Percentiles rank a stretch among this genome's conserved stretches.
phyloP scores from a whole-genome alignment of 2,113 vertebrate genomes.

The Herpetotheres cachinnans region DNA sequence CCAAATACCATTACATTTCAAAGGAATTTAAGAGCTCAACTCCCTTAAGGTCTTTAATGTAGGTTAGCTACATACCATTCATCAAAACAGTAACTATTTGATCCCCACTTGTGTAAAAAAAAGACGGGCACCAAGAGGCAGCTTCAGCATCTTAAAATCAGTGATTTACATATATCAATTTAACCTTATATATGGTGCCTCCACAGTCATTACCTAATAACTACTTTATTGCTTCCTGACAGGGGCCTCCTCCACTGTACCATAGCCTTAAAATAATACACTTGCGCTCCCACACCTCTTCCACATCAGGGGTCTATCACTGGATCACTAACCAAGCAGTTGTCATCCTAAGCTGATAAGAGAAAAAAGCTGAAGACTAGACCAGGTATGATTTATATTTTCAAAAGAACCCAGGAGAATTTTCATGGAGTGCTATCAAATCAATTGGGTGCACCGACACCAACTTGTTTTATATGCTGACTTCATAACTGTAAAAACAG shows the following conservation, averaged over 20 bases:
- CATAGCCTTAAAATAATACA: neutral
- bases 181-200: neutral
- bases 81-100: constrained; percentile 42
- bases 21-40: constrained; percentile 8
- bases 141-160: neutral
- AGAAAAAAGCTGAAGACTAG: neutral
- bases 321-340: constrained; percentile 34
- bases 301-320: neutral
- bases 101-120: constrained; percentile 12
- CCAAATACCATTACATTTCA: constrained; percentile 14
- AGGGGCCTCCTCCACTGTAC: constrained; percentile 25
- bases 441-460: neutral
- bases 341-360: neutral
- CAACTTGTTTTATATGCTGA: neutral
- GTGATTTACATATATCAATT: constrained; percentile 50
- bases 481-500: neutral
- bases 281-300: neutral
- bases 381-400: neutral
- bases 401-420: neutral
- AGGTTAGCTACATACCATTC: constrained; percentile 1
- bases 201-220: constrained; percentile 35
- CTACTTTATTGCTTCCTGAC: constrained; percentile 54
- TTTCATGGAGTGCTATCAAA: neutral
- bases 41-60: constrained; percentile 22
- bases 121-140: constrained; percentile 31